These are phyloP conservation scores for Columba guinea DNA, from an alignment of 2,797 vertebrate species.

Conservation along the genomic window DNA sequence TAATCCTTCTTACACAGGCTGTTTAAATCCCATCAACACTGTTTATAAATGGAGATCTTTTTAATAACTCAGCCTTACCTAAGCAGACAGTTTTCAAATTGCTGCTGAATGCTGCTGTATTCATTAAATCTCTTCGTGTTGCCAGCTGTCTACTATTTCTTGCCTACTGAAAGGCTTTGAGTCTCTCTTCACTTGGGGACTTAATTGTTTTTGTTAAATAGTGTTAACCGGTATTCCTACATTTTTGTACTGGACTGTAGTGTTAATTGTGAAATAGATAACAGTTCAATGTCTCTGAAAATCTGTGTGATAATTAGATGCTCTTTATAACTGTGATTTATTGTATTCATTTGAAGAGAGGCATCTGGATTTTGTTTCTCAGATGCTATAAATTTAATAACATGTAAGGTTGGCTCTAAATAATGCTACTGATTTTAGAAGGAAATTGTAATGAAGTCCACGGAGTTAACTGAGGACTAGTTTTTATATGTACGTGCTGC, in stretches of 20 bases:
- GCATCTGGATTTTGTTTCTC: conserved; percentile 8
- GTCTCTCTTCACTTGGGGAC: background rate
- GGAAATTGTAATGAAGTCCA: background rate
- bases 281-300: conserved; percentile 1
- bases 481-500: conserved; percentile 11
- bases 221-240: background rate
- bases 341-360: background rate
- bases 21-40: conserved; percentile 34
- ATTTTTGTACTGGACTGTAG: background rate
- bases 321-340: background rate
- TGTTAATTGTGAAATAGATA: background rate
- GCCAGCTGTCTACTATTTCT: background rate
- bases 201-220: background rate
- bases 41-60: conserved; percentile 13
- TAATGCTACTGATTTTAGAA: conserved; percentile 26
- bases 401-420: background rate
- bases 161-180: background rate
- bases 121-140: background rate
- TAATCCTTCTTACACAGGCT: conserved; percentile 11
- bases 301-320: background rate
- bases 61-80: conserved; percentile 10
- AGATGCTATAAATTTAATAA: background rate
- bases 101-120: background rate
- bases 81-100: conserved; percentile 31
- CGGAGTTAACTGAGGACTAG: background rate